Evolutionary conservation across 1,140 invertebrate species (phyloP), one percentile per base, ranked within the genome.

Genomic region (Pomacea maculata): DNA sequence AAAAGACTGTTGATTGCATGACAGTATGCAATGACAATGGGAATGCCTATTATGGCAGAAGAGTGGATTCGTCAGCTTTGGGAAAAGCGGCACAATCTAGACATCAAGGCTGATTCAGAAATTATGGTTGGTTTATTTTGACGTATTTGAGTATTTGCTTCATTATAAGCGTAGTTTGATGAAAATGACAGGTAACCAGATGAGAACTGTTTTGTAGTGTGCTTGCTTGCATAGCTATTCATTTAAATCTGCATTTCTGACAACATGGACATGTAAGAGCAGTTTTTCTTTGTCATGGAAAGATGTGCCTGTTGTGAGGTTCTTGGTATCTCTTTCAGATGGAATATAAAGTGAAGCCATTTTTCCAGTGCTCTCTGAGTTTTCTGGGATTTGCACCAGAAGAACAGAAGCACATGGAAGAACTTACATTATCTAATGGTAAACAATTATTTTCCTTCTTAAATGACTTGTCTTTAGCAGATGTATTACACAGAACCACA

Each of bases 401-500:
- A 83, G 97, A 99, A 90, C 94, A 95, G 87, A 94, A 94, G 86
- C 96, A 98, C 88, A 98, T 99, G 97, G 94, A 94, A 70, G 96
- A 98, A 89, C 94, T 98, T 67, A 93, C 97, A 63, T 92, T 95
- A 82, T 94, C 95, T 87, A 97, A 98, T 91, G 96, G 89, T 89
- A 83, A 77, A 65, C 72, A 70, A n/a, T 82, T 74, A 19, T 29
- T 79, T 70, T 45, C 73, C 15, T 61, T 3, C 57, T 61, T 61
- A 14, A 11, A 61, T 1, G 11, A 61, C 1, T 61, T 61, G 57
- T 61, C 11, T 61, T 61, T 2, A 61, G 3, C 34, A 6, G 57
- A 61, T 9, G 25, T 25, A 45, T 45, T 45, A 45, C 2, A 45
- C 34, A 45, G 2, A 2, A 45, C 34, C 6, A 6, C 34, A 45